A percentile compares a stretch with the other conserved stretches of the same genome.
These are phyloP conservation scores for Scomberomorus guttatus DNA, from an alignment of 2,797 vertebrate genomes.

Conservation along the genomic window DNA sequence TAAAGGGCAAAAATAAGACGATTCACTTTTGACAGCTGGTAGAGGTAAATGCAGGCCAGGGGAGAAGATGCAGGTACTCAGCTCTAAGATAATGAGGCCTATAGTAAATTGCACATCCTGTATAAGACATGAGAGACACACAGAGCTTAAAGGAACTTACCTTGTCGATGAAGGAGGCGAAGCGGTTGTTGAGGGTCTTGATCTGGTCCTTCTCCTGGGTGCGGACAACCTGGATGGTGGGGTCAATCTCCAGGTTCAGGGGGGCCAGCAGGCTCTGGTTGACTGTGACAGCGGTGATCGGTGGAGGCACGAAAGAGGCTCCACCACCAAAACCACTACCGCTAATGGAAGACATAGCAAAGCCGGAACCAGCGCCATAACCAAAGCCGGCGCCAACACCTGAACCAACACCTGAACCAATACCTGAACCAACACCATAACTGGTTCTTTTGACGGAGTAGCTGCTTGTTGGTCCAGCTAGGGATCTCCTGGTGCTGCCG, in stretches of 20 bases:
- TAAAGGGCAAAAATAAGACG: neutral
- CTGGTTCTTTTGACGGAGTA: constrained; percentile 32
- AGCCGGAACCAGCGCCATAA: constrained; percentile 6
- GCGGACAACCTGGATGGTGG: constrained; percentile 89
- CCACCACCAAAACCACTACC: neutral
- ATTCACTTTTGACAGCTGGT: constrained; percentile 17
- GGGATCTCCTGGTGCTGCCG: constrained; percentile 14
- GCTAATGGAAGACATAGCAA: constrained; percentile 3
- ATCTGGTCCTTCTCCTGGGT: constrained; percentile 97
- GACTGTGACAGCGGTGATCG: constrained; percentile 90
- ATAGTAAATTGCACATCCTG: neutral
- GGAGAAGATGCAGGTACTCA: neutral
- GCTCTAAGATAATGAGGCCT: neutral
- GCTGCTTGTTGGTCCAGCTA: neutral
- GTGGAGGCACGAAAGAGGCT: neutral
- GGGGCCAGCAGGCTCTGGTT: constrained; percentile 92
- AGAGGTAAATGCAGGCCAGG: neutral
- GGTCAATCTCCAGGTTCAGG: constrained; percentile 90
- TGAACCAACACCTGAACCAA: neutral
- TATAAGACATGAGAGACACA: neutral
- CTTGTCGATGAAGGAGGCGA: constrained; percentile 97
- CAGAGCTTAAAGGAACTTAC: constrained; percentile 74
- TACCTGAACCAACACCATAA: neutral
- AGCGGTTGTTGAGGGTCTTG: constrained; percentile 96
- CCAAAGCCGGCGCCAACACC: neutral